These are phyloP conservation scores for Oncopeltus fasciatus DNA, from an alignment of 1,140 invertebrate genomes.

Conservation along the genomic window DNA sequence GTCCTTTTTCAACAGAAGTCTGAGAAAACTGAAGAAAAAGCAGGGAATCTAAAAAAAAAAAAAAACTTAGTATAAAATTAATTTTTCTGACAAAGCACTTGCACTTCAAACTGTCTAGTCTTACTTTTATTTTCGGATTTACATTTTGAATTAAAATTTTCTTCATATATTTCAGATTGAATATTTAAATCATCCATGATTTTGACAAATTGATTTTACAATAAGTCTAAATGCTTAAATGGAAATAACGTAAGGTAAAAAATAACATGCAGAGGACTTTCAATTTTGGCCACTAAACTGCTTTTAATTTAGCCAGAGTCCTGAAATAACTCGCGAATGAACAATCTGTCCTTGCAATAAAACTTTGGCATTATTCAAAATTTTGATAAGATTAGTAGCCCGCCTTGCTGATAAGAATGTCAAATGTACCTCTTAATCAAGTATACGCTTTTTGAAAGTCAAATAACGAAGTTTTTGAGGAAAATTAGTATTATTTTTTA, in stretches of 20 bases:
- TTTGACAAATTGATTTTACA: background rate
- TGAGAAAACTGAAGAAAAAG: background rate
- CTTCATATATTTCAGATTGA: slow-evolving; percentile 14
- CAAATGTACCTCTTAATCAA: too few relatives aligned
- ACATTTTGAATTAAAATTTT: too few relatives aligned
- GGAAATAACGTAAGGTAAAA: background rate
- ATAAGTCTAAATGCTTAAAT: background rate
- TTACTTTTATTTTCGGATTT: slow-evolving; percentile 1
- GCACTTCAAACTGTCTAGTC: background rate
- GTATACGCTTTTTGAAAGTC: too few relatives aligned
- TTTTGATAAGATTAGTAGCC: too few relatives aligned
- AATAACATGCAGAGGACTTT: background rate
- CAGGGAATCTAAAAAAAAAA: background rate
- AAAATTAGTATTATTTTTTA: too few relatives aligned
- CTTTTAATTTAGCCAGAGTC: slow-evolving; percentile 3
- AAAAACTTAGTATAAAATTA: too few relatives aligned
- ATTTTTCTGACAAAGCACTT: too few relatives aligned
- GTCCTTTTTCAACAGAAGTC: background rate
- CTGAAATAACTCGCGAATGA: background rate
- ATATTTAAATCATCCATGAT: slow-evolving; percentile 11
- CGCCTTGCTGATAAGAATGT: too few relatives aligned
- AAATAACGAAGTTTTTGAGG: too few relatives aligned
- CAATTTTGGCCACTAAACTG: background rate
- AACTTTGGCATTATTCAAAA: too few relatives aligned
- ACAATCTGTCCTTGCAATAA: too few relatives aligned